These are phyloP conservation scores for Peromyscus nudipes DNA, from an alignment of 2,797 vertebrate species.

Conservation along the genomic window DNA sequence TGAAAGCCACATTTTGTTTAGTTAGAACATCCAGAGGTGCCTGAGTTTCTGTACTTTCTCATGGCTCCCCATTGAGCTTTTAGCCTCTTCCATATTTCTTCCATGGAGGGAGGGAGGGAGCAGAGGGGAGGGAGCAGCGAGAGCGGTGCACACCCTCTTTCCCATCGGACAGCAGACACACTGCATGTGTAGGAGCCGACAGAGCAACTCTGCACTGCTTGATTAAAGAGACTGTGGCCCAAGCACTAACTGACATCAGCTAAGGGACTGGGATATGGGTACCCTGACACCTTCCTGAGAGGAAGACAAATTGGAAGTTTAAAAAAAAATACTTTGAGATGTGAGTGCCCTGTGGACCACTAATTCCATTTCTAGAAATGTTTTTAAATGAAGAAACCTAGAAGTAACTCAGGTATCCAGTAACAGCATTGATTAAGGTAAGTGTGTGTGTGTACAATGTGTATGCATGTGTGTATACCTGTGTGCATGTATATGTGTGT, in stretches of 20 bases:
- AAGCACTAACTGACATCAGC: not conserved
- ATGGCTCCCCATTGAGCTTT: not conserved
- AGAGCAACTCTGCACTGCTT: not conserved
- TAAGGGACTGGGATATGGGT: not conserved
- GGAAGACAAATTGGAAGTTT: constrained; percentile 8
- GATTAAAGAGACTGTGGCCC: not conserved
- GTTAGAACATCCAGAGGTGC: not conserved
- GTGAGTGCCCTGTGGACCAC: not conserved
- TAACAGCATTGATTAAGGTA: not conserved
- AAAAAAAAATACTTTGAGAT: constrained; percentile 35
- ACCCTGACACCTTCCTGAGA: not conserved
- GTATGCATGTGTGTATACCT: not conserved
- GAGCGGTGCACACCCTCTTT: no score
- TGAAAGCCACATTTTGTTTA: constrained; percentile 5
- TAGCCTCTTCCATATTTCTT: not conserved
- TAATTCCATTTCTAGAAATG: constrained; percentile 51
- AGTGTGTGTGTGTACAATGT: not conserved
- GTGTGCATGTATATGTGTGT: not conserved
- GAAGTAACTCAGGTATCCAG: constrained; percentile 21
- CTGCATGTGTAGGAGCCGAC: not conserved
- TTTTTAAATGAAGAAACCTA: constrained; percentile 34
- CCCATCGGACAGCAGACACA: not conserved
- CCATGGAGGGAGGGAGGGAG: not conserved
- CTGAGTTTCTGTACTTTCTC: not conserved
- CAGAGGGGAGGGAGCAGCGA: not conserved